A percentile compares a stretch with the other conserved stretches of the same genome.
Conservation (phyloP, 2,113 vertebrate genomes). For the Halcyon malimbica region DNA sequence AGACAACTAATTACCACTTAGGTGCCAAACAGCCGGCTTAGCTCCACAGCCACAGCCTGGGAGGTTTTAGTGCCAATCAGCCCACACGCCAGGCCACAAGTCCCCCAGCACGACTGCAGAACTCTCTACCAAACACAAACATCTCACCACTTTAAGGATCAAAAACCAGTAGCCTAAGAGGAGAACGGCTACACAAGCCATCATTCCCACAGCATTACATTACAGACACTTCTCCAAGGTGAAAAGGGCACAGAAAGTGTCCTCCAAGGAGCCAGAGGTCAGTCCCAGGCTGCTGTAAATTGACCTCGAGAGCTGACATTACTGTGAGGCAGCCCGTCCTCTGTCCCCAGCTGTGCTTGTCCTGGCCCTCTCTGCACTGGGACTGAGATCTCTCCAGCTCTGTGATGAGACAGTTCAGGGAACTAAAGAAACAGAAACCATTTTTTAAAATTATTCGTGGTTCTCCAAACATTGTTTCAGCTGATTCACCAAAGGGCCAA, state of each 20-base stretch:
- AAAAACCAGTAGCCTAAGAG: background rate
- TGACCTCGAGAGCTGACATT: background rate
- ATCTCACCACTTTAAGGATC: background rate
- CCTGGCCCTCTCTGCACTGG: background rate
- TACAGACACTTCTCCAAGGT: background rate
- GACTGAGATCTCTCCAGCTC: background rate
- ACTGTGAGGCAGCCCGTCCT: background rate
- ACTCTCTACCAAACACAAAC: background rate
- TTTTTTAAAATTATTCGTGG: background rate
- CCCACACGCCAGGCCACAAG: slow-evolving; percentile 28
- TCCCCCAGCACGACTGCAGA: background rate
- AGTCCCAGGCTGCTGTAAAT: background rate
- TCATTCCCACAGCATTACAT: background rate
- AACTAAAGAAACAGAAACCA: background rate
- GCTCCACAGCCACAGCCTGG: background rate
- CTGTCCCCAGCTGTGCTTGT: background rate
- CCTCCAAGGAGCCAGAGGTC: background rate
- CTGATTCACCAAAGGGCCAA: background rate
- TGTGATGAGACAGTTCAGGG: background rate
- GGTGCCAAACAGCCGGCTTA: background rate
- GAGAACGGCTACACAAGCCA: background rate
- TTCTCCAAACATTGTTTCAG: background rate
- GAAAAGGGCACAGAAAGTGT: background rate
- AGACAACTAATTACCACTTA: background rate
- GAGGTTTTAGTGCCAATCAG: background rate